phyloP scores from a whole-genome alignment of 2,797 vertebrate genomes.

The Sandelia bainsii region DNA sequence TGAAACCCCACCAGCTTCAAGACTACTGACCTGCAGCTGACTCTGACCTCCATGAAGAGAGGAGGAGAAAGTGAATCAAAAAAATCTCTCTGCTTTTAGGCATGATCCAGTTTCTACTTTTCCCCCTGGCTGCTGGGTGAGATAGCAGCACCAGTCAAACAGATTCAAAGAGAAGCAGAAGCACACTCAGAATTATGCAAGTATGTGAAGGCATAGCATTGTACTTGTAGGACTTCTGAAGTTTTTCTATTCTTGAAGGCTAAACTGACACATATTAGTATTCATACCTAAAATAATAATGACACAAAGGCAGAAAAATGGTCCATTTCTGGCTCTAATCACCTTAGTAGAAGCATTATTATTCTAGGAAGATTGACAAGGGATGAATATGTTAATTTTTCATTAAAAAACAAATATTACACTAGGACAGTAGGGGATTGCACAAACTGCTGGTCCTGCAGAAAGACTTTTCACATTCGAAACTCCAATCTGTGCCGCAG shows the following conservation, averaged over 20 bases:
- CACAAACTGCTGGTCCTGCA: conserved; percentile 21
- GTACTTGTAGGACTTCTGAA: background rate
- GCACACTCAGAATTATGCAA: conserved; percentile 18
- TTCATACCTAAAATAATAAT: conserved; percentile 41
- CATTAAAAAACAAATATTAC: conserved; percentile 17
- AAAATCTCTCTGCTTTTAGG: conserved; percentile 30
- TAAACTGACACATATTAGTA: conserved; percentile 30
- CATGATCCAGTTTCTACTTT: conserved; percentile 24
- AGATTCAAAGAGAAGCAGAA: conserved; percentile 12
- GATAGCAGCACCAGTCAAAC: conserved; percentile 32
- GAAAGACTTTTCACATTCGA: conserved; percentile 27
- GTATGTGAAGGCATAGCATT: conserved; percentile 21
- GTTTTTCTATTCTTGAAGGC: conserved; percentile 6
- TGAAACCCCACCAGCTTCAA: conserved; percentile 47
- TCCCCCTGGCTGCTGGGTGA: conserved; percentile 21
- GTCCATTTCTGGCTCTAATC: conserved; percentile 29
- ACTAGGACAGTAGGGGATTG: conserved; percentile 6
- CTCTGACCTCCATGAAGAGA: conserved; percentile 45
- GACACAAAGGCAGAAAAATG: conserved; percentile 16
- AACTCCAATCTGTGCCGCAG: conserved; percentile 60
- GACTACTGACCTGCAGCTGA: conserved; percentile 40
- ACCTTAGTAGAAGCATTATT: conserved; percentile 26
- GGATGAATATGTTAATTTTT: conserved; percentile 37
- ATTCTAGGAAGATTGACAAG: background rate
- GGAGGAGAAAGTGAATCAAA: conserved; percentile 30